Conservation (phyloP, 2,113 vertebrate species). For the Sapajus apella region DNA sequence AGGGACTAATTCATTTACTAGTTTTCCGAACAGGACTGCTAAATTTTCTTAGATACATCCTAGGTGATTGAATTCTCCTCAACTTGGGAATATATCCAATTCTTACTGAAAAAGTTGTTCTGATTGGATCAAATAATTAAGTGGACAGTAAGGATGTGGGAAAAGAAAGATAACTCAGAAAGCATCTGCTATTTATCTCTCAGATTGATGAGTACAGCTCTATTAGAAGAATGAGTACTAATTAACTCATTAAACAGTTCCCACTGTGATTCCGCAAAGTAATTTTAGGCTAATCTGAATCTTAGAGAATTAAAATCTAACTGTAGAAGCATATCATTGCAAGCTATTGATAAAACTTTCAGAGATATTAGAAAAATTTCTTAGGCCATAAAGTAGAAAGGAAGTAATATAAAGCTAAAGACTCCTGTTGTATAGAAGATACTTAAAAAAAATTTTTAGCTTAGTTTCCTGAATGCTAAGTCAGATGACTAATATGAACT, state of each 20-base stretch:
- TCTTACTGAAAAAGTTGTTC: background rate
- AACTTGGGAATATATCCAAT: background rate
- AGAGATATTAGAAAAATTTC: slow-evolving; percentile 11
- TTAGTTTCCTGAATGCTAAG: slow-evolving; percentile 23
- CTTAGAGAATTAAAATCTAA: slow-evolving; percentile 50
- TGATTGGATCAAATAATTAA: background rate
- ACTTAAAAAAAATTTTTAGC: background rate
- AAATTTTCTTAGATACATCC: background rate
- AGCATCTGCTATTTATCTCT: slow-evolving; percentile 49
- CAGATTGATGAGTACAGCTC: slow-evolving; percentile 62
- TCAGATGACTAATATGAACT: background rate
- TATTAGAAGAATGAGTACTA: slow-evolving; percentile 53
- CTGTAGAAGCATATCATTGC: slow-evolving; percentile 18
- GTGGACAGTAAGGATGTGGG: background rate
- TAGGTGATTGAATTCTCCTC: background rate
- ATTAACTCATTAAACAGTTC: slow-evolving; percentile 69
- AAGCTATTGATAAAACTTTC: slow-evolving; percentile 2
- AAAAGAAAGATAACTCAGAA: background rate
- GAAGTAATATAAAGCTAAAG: background rate
- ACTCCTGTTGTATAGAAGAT: background rate
- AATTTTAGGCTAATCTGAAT: slow-evolving; percentile 57
- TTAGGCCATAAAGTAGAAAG: background rate
- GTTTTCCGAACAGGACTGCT: background rate
- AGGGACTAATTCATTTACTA: background rate
- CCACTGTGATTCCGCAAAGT: slow-evolving; percentile 55